Evolutionary conservation across 1,140 invertebrate species (phyloP).

Genomic region (Agrypnia vestita): DNA sequence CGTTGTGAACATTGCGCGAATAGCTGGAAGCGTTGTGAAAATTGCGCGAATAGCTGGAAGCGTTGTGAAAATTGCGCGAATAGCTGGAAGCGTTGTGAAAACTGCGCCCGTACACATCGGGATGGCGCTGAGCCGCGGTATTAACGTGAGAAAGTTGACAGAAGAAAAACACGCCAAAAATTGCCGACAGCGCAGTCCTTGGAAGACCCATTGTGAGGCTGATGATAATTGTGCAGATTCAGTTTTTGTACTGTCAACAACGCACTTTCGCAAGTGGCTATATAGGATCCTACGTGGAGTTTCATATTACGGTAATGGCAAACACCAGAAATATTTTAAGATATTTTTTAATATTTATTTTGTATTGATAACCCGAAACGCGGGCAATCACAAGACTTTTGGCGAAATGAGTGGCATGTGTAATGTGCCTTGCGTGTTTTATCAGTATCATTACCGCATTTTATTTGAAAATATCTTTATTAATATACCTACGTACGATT

Average conservation of each 20-base stretch:
- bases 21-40: background rate
- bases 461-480: no score
- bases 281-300: background rate
- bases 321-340: background rate
- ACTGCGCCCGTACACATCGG: slow-evolving; percentile 3
- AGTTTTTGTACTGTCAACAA: background rate
- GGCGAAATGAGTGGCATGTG: background rate
- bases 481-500: no score
- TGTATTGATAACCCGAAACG: slow-evolving; percentile 11
- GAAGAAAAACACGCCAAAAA: slow-evolving; percentile 7
- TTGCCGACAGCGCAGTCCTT: background rate
- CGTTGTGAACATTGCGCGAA: slow-evolving; percentile 44
- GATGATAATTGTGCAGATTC: no score
- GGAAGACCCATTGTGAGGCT: slow-evolving; percentile 15
- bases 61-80: no score
- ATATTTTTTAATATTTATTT: slow-evolving; percentile 18
- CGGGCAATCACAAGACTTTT: background rate
- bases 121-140: background rate
- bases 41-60: slow-evolving; percentile 37
- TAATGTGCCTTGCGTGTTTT: background rate
- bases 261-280: background rate
- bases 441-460: slow-evolving; percentile 13
- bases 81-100: slow-evolving; percentile 44
- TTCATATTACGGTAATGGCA: background rate
- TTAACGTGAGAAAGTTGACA: slow-evolving; percentile 6